Conservation (phyloP, 2,113 vertebrate genomes). For the Bombycilla garrulus region DNA sequence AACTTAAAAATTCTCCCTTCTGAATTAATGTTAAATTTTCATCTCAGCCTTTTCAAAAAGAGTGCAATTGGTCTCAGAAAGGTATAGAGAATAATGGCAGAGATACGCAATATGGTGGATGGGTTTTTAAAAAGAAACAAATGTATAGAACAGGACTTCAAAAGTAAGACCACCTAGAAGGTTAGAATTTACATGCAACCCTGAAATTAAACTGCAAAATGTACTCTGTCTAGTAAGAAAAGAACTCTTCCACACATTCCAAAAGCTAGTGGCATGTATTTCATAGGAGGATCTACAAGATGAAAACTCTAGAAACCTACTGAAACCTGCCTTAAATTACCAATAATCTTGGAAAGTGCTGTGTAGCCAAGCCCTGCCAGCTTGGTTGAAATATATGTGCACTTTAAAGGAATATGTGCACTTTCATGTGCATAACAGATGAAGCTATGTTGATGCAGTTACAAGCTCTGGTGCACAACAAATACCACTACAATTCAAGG, state of each 20-base stretch:
- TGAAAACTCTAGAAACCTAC: constrained; percentile 74
- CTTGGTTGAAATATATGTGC: constrained; percentile 76
- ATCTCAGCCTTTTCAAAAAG: not conserved
- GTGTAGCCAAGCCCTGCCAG: constrained; percentile 67
- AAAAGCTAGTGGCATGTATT: constrained; percentile 75
- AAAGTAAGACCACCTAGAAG: not conserved
- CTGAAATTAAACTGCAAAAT: not conserved
- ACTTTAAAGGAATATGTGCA: constrained; percentile 70
- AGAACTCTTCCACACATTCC: constrained; percentile 78
- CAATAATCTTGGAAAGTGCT: constrained; percentile 82
- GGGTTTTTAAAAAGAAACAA: not conserved
- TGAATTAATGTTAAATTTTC: not conserved
- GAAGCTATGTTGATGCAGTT: not conserved
- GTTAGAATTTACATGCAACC: not conserved
- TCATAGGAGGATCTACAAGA: constrained; percentile 68
- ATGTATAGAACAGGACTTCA: not conserved
- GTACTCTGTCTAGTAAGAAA: not conserved
- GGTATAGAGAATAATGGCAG: not conserved
- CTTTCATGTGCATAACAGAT: constrained; percentile 54
- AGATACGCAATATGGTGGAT: not conserved
- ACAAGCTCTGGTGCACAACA: not conserved
- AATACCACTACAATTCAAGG: not conserved
- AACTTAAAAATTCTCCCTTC: not conserved
- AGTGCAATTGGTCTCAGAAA: not conserved
- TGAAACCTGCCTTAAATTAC: constrained; percentile 79